phyloP scores from a whole-genome alignment of 2,113 vertebrate species.

The Calyptomena viridis region DNA sequence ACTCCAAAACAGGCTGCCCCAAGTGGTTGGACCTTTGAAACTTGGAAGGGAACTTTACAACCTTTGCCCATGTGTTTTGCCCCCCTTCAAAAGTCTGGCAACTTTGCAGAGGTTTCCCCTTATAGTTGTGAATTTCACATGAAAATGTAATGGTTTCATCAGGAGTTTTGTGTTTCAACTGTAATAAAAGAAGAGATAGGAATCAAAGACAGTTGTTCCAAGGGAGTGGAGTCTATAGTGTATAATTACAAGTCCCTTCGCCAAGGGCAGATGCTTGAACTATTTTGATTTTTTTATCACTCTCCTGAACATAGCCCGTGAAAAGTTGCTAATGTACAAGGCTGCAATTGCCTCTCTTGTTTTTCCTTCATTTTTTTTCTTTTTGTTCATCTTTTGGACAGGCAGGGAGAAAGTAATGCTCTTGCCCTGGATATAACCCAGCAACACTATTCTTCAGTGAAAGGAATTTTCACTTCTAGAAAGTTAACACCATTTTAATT shows the following conservation, averaged over 20 bases:
- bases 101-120: conserved; percentile 46
- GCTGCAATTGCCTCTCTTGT: not conserved
- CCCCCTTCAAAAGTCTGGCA: conserved; percentile 22
- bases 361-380: not conserved
- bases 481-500: conserved; percentile 40
- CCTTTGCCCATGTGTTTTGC: conserved; percentile 38
- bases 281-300: conserved; percentile 58
- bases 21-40: conserved; percentile 36
- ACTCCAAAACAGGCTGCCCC: not conserved
- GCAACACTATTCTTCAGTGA: not conserved
- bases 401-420: not conserved
- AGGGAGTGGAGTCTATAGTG: conserved; percentile 14
- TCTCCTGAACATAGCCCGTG: conserved; percentile 14
- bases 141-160: conserved; percentile 65
- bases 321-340: not conserved
- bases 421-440: not conserved
- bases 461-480: conserved; percentile 5
- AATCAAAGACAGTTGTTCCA: conserved; percentile 23
- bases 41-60: conserved; percentile 45
- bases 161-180: conserved; percentile 46
- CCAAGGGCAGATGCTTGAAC: conserved; percentile 31
- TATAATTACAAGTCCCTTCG: not conserved
- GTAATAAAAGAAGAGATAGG: conserved; percentile 36
- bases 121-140: conserved; percentile 61
- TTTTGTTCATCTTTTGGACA: not conserved